Conservation (phyloP, 2,888 invertebrate genomes). For the Trichopria drosophilae region DNA sequence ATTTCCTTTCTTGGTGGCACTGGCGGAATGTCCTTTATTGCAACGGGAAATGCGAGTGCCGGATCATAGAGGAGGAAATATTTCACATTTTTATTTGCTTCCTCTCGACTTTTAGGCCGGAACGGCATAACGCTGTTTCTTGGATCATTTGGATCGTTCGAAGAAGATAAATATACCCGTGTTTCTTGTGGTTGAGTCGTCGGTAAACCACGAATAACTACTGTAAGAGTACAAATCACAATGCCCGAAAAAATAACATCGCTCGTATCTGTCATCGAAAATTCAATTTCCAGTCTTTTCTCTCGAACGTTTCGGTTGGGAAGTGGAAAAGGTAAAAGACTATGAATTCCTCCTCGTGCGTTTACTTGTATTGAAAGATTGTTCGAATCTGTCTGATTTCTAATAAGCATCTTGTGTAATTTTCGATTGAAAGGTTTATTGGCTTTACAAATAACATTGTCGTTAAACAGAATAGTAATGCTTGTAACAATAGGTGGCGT, state of each 20-base stretch:
- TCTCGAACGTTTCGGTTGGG: slow-evolving; percentile 46
- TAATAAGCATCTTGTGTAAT: slow-evolving; percentile 49
- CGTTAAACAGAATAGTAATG: slow-evolving; percentile 45
- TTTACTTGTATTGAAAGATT: slow-evolving; percentile 46
- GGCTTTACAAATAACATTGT: slow-evolving; percentile 47
- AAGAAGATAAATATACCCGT: slow-evolving; percentile 36
- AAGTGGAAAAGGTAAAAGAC: slow-evolving; percentile 49
- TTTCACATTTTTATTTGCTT: slow-evolving; percentile 29
- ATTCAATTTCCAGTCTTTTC: slow-evolving; percentile 47
- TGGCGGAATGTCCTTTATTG: slow-evolving; percentile 13
- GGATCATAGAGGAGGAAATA: slow-evolving; percentile 48
- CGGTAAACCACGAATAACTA: slow-evolving; percentile 34
- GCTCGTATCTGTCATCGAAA: slow-evolving; percentile 43
- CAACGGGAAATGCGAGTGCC: slow-evolving; percentile 36
- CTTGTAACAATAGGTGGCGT: slow-evolving; percentile 39
- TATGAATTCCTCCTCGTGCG: slow-evolving; percentile 38
- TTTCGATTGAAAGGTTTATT: slow-evolving; percentile 50
- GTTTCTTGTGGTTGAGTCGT: slow-evolving; percentile 26
- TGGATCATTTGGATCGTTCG: slow-evolving; percentile 51
- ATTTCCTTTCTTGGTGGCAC: slow-evolving; percentile 1
- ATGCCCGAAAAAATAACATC: slow-evolving; percentile 46
- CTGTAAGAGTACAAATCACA: slow-evolving; percentile 45
- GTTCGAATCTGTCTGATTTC: slow-evolving; percentile 40
- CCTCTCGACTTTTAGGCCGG: slow-evolving; percentile 31
- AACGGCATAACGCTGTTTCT: slow-evolving; percentile 38